Evolutionary conservation across 1,140 invertebrate species (phyloP).

Genomic region (Cardiocondyla obscurior): DNA sequence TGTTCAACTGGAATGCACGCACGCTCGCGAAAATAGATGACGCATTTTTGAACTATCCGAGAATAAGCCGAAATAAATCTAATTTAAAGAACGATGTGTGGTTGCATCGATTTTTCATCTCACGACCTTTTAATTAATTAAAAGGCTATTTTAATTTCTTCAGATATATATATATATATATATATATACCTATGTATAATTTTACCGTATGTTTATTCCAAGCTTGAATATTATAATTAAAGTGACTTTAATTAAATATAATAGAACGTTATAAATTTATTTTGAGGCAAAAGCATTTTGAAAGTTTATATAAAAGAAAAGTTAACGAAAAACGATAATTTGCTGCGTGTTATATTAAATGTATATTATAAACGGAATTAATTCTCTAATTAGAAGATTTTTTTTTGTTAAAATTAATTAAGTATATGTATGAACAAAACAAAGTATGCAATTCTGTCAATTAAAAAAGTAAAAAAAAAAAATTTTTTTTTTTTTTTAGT

Average conservation of each 20-base stretch:
- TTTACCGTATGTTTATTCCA: background rate
- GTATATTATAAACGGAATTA: background rate
- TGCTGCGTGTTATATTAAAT: background rate
- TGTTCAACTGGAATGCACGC: background rate
- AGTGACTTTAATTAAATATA: conserved; percentile 16
- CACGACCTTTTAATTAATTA: conserved; percentile 39
- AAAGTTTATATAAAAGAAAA: background rate
- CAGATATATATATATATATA: background rate
- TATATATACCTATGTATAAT: too few species aligned
- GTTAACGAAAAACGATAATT: conserved; percentile 9
- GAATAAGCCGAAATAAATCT: conserved; percentile 9
- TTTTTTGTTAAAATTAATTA: background rate
- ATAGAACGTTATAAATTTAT: background rate
- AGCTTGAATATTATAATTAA: background rate
- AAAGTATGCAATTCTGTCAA: background rate
- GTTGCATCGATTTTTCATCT: conserved; percentile 1
- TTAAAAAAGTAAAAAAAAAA: too few species aligned
- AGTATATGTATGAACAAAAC: too few species aligned
- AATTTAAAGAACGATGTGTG: conserved; percentile 53
- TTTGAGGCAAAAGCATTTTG: background rate
- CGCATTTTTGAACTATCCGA: conserved; percentile 15
- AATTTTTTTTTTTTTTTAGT: too few species aligned
- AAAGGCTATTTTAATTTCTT: conserved; percentile 39
- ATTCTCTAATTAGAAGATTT: background rate
- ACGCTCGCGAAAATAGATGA: conserved; percentile 4